Evolutionary conservation across 2,113 vertebrate genomes (phyloP).

Genomic region (Cynopterus brachyotis): DNA sequence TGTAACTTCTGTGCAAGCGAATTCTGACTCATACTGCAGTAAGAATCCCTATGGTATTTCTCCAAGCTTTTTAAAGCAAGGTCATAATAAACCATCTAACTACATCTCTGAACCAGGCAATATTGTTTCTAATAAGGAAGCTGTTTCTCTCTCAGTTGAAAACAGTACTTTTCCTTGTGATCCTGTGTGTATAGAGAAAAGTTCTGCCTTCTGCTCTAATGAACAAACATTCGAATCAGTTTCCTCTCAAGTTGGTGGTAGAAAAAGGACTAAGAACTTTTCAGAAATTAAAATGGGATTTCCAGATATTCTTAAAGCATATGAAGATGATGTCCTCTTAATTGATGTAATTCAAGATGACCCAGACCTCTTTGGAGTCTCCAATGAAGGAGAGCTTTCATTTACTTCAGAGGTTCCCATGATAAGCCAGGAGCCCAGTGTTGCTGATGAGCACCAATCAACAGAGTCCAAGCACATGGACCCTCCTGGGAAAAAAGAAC

Average conservation of each 20-base stretch:
- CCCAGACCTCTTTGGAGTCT: conserved; percentile 90
- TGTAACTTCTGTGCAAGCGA: neutral
- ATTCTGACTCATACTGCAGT: neutral
- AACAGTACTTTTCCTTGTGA: conserved; percentile 4
- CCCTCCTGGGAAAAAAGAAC: conserved; percentile 45
- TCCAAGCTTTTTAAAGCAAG: conserved; percentile 62
- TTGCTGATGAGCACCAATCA: conserved; percentile 34
- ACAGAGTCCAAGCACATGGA: conserved; percentile 23
- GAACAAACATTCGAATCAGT: conserved; percentile 37
- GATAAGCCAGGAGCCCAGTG: conserved; percentile 5
- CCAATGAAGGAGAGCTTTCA: conserved; percentile 71
- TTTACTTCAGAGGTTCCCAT: conserved; percentile 45
- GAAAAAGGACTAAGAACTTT: conserved; percentile 58
- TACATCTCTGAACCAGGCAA: conserved; percentile 4
- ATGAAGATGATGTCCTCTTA: conserved; percentile 91
- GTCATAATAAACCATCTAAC: conserved; percentile 24
- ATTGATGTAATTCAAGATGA: conserved; percentile 92
- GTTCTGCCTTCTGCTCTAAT: conserved; percentile 22
- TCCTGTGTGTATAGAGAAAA: conserved; percentile 54
- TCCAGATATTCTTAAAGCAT: conserved; percentile 89
- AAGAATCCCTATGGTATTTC: conserved; percentile 46
- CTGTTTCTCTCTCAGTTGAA: conserved; percentile 50
- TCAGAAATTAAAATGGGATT: conserved; percentile 52
- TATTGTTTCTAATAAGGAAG: conserved; percentile 33
- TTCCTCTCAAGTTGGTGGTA: conserved; percentile 61